Conservation (phyloP, 2,888 invertebrate genomes). For the Formica aserva region DNA sequence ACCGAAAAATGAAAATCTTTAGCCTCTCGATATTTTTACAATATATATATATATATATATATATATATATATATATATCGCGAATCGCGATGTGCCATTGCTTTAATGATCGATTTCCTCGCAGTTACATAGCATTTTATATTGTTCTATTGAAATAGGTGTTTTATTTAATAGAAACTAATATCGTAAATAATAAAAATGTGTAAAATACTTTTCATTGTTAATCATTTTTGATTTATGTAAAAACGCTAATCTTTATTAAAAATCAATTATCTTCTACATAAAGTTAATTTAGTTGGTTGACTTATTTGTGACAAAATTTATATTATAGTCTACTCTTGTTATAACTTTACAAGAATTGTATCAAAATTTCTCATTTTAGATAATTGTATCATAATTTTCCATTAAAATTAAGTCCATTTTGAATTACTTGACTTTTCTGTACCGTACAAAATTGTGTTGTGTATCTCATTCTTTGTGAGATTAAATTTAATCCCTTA, state of each 20-base stretch:
- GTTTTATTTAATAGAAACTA: background rate
- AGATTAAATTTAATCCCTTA: conserved; percentile 1
- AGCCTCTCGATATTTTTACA: conserved; percentile 6
- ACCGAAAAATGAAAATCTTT: conserved; percentile 8
- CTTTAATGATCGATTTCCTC: background rate
- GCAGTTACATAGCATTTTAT: background rate
- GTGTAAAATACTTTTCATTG: background rate
- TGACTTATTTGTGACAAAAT: background rate
- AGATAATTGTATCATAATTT: background rate
- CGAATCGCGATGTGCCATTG: background rate
- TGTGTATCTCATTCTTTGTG: background rate
- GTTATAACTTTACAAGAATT: background rate
- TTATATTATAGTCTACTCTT: background rate
- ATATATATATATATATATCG: background rate
- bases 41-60: conserved; percentile 5
- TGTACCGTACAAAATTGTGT: background rate
- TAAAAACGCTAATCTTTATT: background rate
- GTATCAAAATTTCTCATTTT: background rate
- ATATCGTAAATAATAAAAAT: conserved; percentile 4
- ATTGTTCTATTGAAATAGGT: background rate
- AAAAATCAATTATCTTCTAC: background rate
- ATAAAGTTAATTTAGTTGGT: background rate
- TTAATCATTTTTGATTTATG: background rate
- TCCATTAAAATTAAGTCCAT: background rate
- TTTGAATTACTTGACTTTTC: background rate